Evolutionary conservation across 64 coral and sea anemone species (phyloP).

Genomic region (Actinia equina): DNA sequence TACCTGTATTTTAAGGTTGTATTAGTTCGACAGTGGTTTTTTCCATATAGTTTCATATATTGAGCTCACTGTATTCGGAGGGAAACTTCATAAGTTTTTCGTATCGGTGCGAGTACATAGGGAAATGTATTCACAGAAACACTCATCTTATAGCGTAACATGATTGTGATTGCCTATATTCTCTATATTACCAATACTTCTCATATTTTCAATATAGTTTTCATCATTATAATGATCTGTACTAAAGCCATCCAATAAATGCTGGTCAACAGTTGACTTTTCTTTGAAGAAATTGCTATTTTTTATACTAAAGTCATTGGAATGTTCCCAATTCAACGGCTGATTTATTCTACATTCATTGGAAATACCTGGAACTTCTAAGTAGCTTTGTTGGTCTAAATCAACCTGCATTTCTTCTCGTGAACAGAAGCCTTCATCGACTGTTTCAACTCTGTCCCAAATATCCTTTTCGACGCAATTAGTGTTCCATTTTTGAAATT

Average conservation of each 20-base stretch:
- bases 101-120: too few species aligned
- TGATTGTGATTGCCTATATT: background rate
- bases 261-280: background rate
- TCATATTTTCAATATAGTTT: background rate
- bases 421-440: conserved; percentile 55
- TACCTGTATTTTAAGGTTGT: too few species aligned
- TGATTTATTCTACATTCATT: background rate
- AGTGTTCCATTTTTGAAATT: conserved; percentile 4
- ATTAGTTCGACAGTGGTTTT: too few species aligned
- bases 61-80: too few species aligned
- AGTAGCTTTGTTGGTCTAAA: background rate
- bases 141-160: too few species aligned
- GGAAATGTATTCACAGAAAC: too few species aligned
- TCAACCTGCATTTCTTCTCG: background rate
- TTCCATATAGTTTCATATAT: too few species aligned
- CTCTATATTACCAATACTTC: background rate
- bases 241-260: background rate
- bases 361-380: background rate
- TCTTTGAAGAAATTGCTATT: conserved; percentile 14
- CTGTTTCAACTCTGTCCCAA: conserved; percentile 59
- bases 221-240: background rate
- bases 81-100: too few species aligned
- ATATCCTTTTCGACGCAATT: background rate
- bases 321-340: background rate
- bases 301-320: background rate